Conservation (phyloP, 2,888 invertebrate species). For the Phyllotreta cruciferae region DNA sequence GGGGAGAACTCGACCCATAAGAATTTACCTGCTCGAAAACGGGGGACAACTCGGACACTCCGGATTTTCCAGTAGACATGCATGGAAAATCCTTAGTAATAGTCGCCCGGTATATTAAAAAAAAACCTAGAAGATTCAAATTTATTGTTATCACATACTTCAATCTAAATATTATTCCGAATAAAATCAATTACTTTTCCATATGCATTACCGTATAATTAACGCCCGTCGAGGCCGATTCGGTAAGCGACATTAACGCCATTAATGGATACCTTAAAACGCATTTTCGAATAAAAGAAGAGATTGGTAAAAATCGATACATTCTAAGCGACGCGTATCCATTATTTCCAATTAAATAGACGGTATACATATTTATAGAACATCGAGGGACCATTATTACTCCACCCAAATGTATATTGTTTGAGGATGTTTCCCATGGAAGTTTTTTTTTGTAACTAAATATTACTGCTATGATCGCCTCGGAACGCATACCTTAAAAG, state of each 20-base stretch:
- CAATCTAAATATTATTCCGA: too few species aligned
- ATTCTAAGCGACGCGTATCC: constrained; percentile 8
- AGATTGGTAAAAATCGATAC: constrained; percentile 8
- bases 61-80: too few species aligned
- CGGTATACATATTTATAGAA: constrained; percentile 9
- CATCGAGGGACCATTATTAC: constrained; percentile 19
- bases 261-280: constrained; percentile 2
- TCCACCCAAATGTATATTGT: constrained; percentile 22
- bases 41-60: too few species aligned
- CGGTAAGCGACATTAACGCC: not conserved
- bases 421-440: constrained; percentile 17
- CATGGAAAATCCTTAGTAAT: too few species aligned
- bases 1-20: too few species aligned
- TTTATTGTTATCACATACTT: too few species aligned
- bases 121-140: too few species aligned
- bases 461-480: constrained; percentile 16
- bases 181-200: too few species aligned
- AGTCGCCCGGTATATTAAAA: too few species aligned
- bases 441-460: constrained; percentile 12
- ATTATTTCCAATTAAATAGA: constrained; percentile 9
- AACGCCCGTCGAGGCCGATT: not conserved
- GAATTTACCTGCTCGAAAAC: too few species aligned
- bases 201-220: too few species aligned
- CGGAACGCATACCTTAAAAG: constrained; percentile 13
- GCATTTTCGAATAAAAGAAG: not conserved